Evolutionary conservation across 2,888 invertebrate species (phyloP), one percentile per base, ranked within the genome.

Genomic region (Apotomis turbidana): DNA sequence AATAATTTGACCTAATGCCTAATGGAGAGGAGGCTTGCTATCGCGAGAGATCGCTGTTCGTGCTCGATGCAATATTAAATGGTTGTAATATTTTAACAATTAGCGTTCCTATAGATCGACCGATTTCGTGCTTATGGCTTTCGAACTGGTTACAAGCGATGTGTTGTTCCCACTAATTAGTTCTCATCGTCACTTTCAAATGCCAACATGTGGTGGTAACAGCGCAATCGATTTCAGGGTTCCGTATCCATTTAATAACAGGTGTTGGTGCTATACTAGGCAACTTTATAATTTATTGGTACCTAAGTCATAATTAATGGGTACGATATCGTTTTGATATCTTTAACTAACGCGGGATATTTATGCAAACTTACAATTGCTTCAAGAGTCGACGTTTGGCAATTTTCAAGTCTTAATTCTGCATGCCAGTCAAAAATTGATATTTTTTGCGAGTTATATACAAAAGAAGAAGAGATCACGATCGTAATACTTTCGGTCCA

Each of bases 1-100:
- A 59, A 64, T 63, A 58, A 70, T 64, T 52, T 54, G 52, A 70
- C 70, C 64, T 70, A 70, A 64, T 70, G 70, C 64, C 63, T 64
- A 64, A 70, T 63, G 58, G 70, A 69, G 70, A 69, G 61, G 55
- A 69, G 61, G 55, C 55, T 9, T 58, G 59, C 63, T 64, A 70
- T 70, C 70, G 70, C 59, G 13, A 64, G 36, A 64, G 52, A 70
- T 70, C 64, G 58, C 46, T 27, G 58, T 64, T 70, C 70, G 70
- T 54, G 64, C 52, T 44, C 44, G 41, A 46, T 70, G 58, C 59
- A 54, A 64, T 59, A 64, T 58, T 70, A 58, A 57, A 70, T 58
- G 70, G 44, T 41, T 58, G 44, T 70, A 64, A 51, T 70, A 63
- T 63, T 63, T 63, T 70, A 63, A 63, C 70, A 70, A 70, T 58